phyloP scores from a whole-genome alignment of 2,113 vertebrate genomes.

The Odocoileus hemionus region DNA sequence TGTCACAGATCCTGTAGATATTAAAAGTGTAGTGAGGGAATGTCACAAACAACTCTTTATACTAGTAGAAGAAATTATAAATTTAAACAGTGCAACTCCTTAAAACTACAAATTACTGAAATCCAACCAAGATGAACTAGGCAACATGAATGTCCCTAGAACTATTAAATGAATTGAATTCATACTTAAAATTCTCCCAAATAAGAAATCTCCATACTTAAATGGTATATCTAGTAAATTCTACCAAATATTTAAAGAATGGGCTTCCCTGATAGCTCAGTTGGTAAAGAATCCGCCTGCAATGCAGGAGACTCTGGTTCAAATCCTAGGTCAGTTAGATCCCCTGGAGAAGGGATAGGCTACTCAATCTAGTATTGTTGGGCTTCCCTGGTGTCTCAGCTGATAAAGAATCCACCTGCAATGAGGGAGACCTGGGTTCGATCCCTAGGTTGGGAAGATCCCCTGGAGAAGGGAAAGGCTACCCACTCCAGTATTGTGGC shows the following conservation, averaged over 20 bases:
- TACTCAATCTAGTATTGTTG: background rate
- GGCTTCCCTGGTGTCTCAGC: background rate
- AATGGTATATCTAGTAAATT: background rate
- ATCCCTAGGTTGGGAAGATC: background rate
- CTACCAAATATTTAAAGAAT: background rate
- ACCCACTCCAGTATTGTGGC: background rate
- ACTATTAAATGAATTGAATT: background rate
- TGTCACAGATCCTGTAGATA: background rate
- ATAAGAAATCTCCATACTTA: background rate
- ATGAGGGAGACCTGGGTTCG: background rate
- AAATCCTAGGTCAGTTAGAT: background rate
- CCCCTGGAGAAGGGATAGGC: background rate
- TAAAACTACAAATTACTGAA: background rate
- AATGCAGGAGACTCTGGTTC: background rate
- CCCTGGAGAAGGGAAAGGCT: background rate
- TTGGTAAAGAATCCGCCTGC: background rate
- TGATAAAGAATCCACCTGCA: background rate
- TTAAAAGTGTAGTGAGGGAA: background rate
- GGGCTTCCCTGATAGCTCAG: background rate
- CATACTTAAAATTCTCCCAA: background rate
- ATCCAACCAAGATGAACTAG: background rate
- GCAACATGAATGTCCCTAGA: background rate
- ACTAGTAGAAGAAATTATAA: background rate
- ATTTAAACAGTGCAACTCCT: background rate
- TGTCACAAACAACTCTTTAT: background rate